Evolutionary conservation across 2,888 invertebrate genomes (phyloP).

Genomic region (Lasioglossum morio): DNA sequence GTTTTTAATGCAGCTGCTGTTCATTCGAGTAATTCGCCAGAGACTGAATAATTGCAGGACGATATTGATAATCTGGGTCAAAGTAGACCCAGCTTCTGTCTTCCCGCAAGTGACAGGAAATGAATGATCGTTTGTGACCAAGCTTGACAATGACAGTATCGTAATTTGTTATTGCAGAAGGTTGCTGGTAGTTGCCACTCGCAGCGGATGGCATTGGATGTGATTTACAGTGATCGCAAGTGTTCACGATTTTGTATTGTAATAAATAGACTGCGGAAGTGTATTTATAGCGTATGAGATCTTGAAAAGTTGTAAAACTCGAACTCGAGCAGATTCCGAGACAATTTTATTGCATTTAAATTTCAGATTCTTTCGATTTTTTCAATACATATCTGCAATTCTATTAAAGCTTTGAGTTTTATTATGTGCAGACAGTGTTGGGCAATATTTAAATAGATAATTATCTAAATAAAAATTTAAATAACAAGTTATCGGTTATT

Average conservation of each 20-base stretch:
- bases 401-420: neutral
- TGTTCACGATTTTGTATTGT: slow-evolving; percentile 12
- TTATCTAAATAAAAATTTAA: too few relatives aligned
- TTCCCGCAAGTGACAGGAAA: neutral
- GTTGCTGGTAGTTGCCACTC: slow-evolving; percentile 1
- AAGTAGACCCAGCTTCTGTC: neutral
- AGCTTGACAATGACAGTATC: neutral
- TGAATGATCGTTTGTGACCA: neutral
- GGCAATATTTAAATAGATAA: too few relatives aligned
- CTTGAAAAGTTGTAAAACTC: neutral
- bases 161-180: slow-evolving; percentile 1
- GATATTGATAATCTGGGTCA: neutral
- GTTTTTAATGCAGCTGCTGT: too few relatives aligned
- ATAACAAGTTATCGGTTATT: too few relatives aligned
- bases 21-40: too few relatives aligned
- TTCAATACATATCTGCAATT: neutral
- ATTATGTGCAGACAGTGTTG: too few relatives aligned
- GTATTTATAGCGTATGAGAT: neutral
- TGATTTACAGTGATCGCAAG: slow-evolving; percentile 28
- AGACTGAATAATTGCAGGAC: too few relatives aligned
- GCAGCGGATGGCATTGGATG: slow-evolving; percentile 22
- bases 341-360: neutral
- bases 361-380: neutral
- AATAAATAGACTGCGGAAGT: neutral
- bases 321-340: neutral